Conservation (phyloP, 1,140 invertebrate genomes). For the Epicauta chinensis region DNA sequence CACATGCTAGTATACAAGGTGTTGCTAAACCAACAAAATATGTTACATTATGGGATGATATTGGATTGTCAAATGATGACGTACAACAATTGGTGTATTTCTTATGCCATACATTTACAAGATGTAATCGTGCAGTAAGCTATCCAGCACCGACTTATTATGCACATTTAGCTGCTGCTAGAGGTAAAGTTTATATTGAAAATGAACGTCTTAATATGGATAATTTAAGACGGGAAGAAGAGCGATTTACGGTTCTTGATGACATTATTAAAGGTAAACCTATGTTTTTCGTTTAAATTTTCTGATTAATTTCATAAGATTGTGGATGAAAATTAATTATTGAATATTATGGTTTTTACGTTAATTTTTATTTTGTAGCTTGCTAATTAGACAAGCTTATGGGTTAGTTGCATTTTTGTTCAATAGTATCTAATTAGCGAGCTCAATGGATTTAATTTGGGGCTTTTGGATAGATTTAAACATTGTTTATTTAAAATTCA, state of each 20-base stretch:
- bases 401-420: too few species aligned
- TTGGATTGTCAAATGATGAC: conserved; percentile 62
- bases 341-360: too few species aligned
- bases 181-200: conserved; percentile 49
- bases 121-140: conserved; percentile 81
- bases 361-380: too few species aligned
- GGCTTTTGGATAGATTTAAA: too few species aligned
- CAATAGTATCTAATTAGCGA: too few species aligned
- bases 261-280: conserved; percentile 30
- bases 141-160: conserved; percentile 94
- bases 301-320: too few species aligned
- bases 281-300: conserved; percentile 39
- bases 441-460: too few species aligned
- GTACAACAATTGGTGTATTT: conserved; percentile 80
- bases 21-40: conserved; percentile 86
- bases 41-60: conserved; percentile 78
- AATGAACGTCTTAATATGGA: conserved; percentile 26
- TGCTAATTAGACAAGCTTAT: too few species aligned
- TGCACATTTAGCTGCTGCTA: conserved; percentile 83
- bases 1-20: conserved; percentile 65
- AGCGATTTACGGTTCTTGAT: conserved; percentile 23
- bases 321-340: too few species aligned
- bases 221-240: conserved; percentile 23
- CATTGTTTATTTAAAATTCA: too few species aligned
- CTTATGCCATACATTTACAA: conserved; percentile 81